These are phyloP conservation scores for Macropodus opercularis DNA, from an alignment of 2,797 vertebrate species.

Conservation along the genomic window DNA sequence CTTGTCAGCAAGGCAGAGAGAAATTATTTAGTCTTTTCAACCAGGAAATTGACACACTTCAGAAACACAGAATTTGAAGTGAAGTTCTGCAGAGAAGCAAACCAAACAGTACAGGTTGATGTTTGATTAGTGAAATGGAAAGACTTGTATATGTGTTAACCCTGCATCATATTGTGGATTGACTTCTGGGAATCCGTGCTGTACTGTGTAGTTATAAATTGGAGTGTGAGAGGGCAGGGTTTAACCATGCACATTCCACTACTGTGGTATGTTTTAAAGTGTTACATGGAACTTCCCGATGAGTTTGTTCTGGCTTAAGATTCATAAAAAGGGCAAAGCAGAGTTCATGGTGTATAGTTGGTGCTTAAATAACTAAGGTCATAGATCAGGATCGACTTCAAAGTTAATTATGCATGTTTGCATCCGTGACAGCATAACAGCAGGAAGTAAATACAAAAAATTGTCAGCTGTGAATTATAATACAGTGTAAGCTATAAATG, in stretches of 20 bases:
- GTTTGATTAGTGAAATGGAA: not conserved
- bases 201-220: conserved; percentile 19
- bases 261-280: not conserved
- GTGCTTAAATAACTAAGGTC: conserved; percentile 27
- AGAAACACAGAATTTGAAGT: conserved; percentile 21
- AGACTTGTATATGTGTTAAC: conserved; percentile 21
- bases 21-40: conserved; percentile 34
- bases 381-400: conserved; percentile 3
- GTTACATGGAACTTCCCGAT: not conserved
- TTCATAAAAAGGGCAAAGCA: conserved; percentile 38
- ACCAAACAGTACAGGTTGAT: not conserved
- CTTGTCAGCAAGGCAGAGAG: conserved; percentile 62
- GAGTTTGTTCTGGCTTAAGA: conserved; percentile 42
- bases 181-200: conserved; percentile 38
- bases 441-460: conserved; percentile 11
- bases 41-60: conserved; percentile 15
- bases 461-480: not conserved
- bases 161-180: not conserved
- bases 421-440: conserved; percentile 3
- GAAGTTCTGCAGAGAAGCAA: conserved; percentile 12
- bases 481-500: not conserved
- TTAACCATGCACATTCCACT: conserved; percentile 1
- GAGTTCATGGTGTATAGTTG: conserved; percentile 9
- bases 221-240: conserved; percentile 23
- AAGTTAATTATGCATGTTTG: conserved; percentile 16